Evolutionary conservation across 1,140 invertebrate genomes (phyloP), one percentile per base, ranked within the genome.

Genomic region (Caenorhabditis tropicalis): DNA sequence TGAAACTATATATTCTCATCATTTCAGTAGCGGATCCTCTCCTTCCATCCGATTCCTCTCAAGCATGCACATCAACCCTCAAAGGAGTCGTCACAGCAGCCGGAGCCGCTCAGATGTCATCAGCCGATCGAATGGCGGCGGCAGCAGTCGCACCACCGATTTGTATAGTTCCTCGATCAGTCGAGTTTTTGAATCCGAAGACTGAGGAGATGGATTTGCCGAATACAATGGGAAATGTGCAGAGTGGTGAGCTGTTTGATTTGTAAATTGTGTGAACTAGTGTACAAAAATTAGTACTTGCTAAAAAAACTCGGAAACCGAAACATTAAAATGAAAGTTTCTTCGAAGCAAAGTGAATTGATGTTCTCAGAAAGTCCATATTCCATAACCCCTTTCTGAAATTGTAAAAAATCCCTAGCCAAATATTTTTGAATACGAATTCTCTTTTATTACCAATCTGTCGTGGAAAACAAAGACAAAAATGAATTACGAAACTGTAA

Each of bases 151-250:
- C 60, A 5, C 60, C 60, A 15, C 60, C 60, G 4, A 33, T 70
- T n/a, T 70, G 60, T 19, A 70, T 70, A 1, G 60, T 70, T 0
- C 60, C 60, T 5, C 15, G 60, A 70, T 70, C 60, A 1, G 60
- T 70, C 12, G 60, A 70, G 21, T 70, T 70, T 36, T 7, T 70
- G 5, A 70, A 36, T 36, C 60, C 60, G 19, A 70, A 70, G 39
- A 70, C 60, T 1, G 60, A 70, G n/a, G 60, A 70, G 12, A 16
- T 70, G 31, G 60, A 70, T 36, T 6, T 39, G n/a, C 60, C 60
- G 12, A 60, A 60, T 29, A 29, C 56, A n/a, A 70, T 70, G 33
- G 60, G 31, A 36, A 70, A 70, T 70, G n/a, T 70, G 60, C 60
- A 70, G 21, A 70, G 33, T 36, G 60, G 60, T 70, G 12, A 60